Percentiles rank a stretch among this genome's conserved stretches.
Evolutionary conservation across 2,888 invertebrate genomes (phyloP).

Genomic region (Mythimna loreyi): DNA sequence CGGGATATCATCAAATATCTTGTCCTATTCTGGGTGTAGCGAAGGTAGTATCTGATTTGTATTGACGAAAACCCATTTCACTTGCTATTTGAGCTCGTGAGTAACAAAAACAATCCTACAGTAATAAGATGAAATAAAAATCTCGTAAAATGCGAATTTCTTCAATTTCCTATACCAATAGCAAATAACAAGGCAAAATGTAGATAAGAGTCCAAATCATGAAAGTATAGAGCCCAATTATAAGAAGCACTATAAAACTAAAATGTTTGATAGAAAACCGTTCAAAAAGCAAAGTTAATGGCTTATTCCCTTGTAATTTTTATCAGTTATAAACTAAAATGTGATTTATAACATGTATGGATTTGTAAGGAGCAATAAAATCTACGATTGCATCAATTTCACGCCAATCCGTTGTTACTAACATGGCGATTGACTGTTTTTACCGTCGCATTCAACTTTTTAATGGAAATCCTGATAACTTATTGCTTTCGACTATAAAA

Average conservation of each 20-base stretch:
- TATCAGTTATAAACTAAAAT: slow-evolving; percentile 67
- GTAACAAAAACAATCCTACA: no score
- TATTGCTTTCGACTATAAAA: slow-evolving; percentile 64
- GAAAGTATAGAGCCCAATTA: slow-evolving; percentile 41
- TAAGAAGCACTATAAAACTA: slow-evolving; percentile 34
- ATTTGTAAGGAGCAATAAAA: slow-evolving; percentile 69
- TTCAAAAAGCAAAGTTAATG: slow-evolving; percentile 51
- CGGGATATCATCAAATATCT: no score
- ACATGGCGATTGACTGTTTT: slow-evolving; percentile 69
- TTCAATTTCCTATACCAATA: not conserved
- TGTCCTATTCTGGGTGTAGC: no score
- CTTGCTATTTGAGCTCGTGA: no score
- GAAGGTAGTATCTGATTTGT: no score
- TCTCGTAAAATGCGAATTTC: not conserved
- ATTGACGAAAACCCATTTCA: no score
- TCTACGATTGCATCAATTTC: slow-evolving; percentile 71
- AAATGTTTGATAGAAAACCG: slow-evolving; percentile 51
- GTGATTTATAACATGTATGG: slow-evolving; percentile 64
- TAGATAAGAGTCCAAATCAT: slow-evolving; percentile 23
- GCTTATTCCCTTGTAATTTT: slow-evolving; percentile 57
- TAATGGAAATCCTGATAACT: slow-evolving; percentile 71
- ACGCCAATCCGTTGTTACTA: slow-evolving; percentile 69
- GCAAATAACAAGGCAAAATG: slow-evolving; percentile 16
- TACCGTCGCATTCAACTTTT: slow-evolving; percentile 70
- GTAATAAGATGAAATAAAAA: not conserved